phyloP scores from a whole-genome alignment of 2,888 invertebrate species.

The Lasioglossum marginatum region DNA sequence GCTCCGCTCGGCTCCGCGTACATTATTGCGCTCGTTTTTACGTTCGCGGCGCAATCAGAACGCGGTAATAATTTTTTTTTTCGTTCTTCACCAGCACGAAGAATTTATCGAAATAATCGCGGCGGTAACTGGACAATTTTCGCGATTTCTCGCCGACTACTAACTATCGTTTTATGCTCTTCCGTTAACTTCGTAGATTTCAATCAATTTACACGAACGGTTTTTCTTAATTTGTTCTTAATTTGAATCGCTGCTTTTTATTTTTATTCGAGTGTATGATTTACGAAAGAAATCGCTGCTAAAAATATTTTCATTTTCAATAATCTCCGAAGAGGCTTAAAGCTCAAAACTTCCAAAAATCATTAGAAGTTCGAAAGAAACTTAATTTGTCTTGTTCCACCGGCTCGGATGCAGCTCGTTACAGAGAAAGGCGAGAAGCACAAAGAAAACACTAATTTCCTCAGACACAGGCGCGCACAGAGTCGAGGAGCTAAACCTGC shows the following conservation, averaged over 20 bases:
- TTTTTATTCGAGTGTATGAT: too few relatives aligned
- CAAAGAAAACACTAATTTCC: conserved; percentile 4
- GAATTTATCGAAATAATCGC: conserved; percentile 4
- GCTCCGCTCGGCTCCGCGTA: not conserved
- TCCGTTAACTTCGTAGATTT: not conserved
- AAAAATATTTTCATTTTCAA: too few relatives aligned
- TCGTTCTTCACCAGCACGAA: not conserved
- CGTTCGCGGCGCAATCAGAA: conserved; percentile 10
- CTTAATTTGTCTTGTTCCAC: not conserved
- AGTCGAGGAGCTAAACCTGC: not conserved
- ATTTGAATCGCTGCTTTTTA: too few relatives aligned
- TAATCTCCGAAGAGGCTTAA: too few relatives aligned
- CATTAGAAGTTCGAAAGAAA: not conserved
- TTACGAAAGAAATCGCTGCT: too few relatives aligned
- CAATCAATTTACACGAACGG: too few relatives aligned
- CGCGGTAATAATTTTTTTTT: not conserved
- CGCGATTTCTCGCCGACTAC: not conserved
- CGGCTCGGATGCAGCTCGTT: not conserved
- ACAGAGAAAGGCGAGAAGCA: not conserved
- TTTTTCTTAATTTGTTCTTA: too few relatives aligned
- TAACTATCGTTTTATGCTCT: not conserved
- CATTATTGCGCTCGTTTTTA: conserved; percentile 30
- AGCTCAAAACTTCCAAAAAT: not conserved
- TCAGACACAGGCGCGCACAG: not conserved
- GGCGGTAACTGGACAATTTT: not conserved